A percentile compares a stretch with the other conserved stretches of the same genome.
These are phyloP conservation scores for Diachasmimorpha longicaudata DNA, from an alignment of 1,140 invertebrate genomes.

Conservation along the genomic window DNA sequence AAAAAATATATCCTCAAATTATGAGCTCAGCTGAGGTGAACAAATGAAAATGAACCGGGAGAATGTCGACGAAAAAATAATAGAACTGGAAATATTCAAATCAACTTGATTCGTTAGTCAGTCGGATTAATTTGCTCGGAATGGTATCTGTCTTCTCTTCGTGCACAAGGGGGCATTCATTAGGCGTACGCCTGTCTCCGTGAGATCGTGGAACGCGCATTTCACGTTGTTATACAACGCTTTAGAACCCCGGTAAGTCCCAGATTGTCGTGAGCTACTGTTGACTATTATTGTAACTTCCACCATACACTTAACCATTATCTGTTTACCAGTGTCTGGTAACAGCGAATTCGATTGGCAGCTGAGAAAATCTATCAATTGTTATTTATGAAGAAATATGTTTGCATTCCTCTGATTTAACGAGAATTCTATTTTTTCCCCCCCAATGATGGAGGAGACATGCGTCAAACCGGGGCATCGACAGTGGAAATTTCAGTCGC, in stretches of 20 bases:
- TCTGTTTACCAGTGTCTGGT: neutral
- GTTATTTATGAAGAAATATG: slow-evolving; percentile 2
- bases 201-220: slow-evolving; percentile 6
- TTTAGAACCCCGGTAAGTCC: neutral
- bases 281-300: slow-evolving; percentile 2
- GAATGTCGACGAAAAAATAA: neutral
- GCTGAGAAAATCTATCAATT: neutral
- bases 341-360: slow-evolving; percentile 9
- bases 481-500: neutral
- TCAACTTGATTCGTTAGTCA: slow-evolving; percentile 41
- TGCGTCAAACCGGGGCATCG: neutral
- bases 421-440: neutral
- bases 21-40: neutral
- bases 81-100: slow-evolving; percentile 31
- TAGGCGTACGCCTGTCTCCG: slow-evolving; percentile 17
- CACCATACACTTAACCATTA: neutral
- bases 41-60: neutral
- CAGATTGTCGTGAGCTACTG: slow-evolving; percentile 7
- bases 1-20: neutral
- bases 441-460: neutral
- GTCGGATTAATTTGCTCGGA: slow-evolving; percentile 40
- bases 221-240: slow-evolving; percentile 19
- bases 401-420: neutral
- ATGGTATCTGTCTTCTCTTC: slow-evolving; percentile 12
- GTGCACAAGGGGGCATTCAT: slow-evolving; percentile 30